These are phyloP conservation scores for Pluvianellus socialis DNA, from an alignment of 2,113 vertebrate species.

Conservation along the genomic window DNA sequence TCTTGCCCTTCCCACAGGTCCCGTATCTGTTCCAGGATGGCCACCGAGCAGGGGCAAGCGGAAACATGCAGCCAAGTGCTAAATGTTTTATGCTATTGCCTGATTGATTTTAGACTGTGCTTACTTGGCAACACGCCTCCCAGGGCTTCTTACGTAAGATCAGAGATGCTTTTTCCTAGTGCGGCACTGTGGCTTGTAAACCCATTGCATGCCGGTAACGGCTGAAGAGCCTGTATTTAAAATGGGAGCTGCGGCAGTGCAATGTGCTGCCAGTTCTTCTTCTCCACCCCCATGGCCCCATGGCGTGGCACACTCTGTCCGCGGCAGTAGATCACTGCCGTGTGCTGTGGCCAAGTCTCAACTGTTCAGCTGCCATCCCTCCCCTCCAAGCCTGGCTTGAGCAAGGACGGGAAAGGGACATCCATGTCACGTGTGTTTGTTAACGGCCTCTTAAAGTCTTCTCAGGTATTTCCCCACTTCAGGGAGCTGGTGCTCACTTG, in stretches of 20 bases:
- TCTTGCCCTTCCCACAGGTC: neutral
- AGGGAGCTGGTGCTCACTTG: neutral
- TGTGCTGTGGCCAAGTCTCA: neutral
- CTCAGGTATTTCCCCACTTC: neutral
- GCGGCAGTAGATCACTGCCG: fast-evolving
- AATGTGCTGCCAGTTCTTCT: neutral
- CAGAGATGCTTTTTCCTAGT: neutral
- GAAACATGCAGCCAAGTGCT: neutral
- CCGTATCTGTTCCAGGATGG: neutral
- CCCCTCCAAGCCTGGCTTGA: neutral
- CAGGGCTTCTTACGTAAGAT: neutral
- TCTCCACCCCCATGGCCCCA: neutral
- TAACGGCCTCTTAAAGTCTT: neutral
- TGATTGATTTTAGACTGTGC: neutral
- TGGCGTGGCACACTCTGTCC: fast-evolving
- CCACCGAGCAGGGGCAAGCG: neutral
- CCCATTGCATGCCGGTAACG: fast-evolving
- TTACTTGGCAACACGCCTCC: neutral
- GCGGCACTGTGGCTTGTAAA: neutral
- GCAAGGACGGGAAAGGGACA: neutral
- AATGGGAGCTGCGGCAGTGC: neutral
- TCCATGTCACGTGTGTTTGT: neutral
- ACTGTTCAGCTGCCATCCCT: neutral
- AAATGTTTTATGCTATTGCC: neutral
- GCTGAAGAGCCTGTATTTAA: neutral